These are phyloP conservation scores for Oedothorax gibbosus DNA, from an alignment of 1,140 invertebrate genomes.

Conservation along the genomic window DNA sequence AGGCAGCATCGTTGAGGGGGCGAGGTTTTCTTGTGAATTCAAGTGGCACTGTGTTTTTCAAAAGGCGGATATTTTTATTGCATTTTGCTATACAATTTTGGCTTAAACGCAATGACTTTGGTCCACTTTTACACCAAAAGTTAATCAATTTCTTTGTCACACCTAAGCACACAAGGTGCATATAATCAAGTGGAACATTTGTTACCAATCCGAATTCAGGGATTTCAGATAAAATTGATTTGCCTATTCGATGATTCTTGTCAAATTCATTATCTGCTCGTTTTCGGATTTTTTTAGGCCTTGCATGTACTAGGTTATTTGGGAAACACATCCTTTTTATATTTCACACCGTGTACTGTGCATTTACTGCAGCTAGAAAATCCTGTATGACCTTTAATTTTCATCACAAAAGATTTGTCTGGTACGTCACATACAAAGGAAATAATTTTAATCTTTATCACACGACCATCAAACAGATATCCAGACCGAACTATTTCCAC, in stretches of 20 bases:
- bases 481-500: conserved; percentile 60
- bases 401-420: conserved; percentile 67
- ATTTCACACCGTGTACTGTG: background rate
- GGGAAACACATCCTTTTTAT: conserved; percentile 23
- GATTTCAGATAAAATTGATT: conserved; percentile 63
- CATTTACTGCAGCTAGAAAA: conserved; percentile 25
- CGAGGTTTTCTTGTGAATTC: conserved; percentile 69
- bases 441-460: conserved; percentile 60
- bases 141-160: conserved; percentile 65
- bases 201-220: conserved; percentile 61
- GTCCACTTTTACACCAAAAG: conserved; percentile 63
- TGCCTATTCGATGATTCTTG: conserved; percentile 45
- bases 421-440: conserved; percentile 67
- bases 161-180: conserved; percentile 64
- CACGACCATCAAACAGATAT: conserved; percentile 60
- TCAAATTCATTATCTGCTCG: background rate
- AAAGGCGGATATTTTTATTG: conserved; percentile 41
- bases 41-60: conserved; percentile 62
- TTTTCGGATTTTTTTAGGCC: background rate
- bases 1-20: conserved; percentile 65
- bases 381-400: conserved; percentile 63
- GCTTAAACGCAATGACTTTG: conserved; percentile 28
- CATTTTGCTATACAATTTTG: conserved; percentile 48
- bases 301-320: background rate
- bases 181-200: conserved; percentile 64